These are phyloP conservation scores for Cyclopterus lumpus DNA, from an alignment of 2,797 vertebrate genomes.

Conservation along the genomic window DNA sequence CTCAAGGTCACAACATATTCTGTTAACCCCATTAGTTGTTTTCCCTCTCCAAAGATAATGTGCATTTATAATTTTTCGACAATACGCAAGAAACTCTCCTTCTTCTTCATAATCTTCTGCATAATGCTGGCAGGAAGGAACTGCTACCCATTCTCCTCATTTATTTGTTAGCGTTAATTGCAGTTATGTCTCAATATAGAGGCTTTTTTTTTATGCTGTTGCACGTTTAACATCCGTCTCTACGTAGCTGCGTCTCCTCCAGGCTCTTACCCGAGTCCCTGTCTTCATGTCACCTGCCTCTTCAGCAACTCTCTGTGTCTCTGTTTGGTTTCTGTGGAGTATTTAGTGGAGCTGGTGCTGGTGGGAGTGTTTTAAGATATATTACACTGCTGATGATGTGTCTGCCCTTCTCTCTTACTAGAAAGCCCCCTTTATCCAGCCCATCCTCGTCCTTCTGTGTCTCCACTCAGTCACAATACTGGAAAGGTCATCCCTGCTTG, in stretches of 20 bases:
- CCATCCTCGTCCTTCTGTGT: neutral
- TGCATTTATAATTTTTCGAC: neutral
- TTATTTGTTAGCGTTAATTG: neutral
- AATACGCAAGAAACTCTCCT: neutral
- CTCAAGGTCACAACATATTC: neutral
- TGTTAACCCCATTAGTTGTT: neutral
- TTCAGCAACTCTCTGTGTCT: conserved; percentile 34
- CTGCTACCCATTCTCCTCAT: neutral
- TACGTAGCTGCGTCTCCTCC: neutral
- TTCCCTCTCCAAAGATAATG: neutral
- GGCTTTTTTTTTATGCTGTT: neutral
- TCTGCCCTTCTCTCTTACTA: conserved; percentile 44
- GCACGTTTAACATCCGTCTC: neutral
- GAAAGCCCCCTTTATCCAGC: conserved; percentile 19
- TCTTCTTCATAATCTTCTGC: neutral
- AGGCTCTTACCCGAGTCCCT: conserved; percentile 45
- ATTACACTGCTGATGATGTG: conserved; percentile 30
- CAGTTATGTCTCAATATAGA: neutral
- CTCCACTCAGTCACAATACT: conserved; percentile 18
- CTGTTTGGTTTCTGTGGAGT: conserved; percentile 31
- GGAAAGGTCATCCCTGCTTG: conserved; percentile 62
- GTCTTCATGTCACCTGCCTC: conserved; percentile 51
- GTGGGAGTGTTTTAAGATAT: conserved; percentile 30
- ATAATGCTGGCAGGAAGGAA: neutral
- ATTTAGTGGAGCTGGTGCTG: conserved; percentile 21